phyloP scores from a whole-genome alignment of 2,113 vertebrate species.

The Plestiodon gilberti region DNA sequence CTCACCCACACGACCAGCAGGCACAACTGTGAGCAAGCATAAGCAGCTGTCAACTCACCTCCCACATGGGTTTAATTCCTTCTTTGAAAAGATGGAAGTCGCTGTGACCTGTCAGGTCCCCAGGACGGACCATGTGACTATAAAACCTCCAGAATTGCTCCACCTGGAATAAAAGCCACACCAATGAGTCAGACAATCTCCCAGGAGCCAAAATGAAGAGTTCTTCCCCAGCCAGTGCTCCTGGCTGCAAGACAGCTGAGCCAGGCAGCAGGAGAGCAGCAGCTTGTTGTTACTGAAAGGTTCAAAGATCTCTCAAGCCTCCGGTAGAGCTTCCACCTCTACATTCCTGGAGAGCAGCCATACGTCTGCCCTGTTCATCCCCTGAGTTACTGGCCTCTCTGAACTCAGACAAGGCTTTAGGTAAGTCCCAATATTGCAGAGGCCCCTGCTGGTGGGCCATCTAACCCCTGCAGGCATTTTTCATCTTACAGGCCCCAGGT shows the following conservation, averaged over 20 bases:
- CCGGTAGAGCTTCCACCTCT: not conserved
- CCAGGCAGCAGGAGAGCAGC: not conserved
- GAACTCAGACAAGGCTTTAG: not conserved
- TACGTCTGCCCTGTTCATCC: not conserved
- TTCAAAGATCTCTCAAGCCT: not conserved
- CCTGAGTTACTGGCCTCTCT: not conserved
- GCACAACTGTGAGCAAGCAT: fast-evolving
- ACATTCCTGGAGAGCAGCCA: not conserved
- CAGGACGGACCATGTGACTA: conserved; percentile 87
- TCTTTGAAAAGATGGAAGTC: conserved; percentile 89
- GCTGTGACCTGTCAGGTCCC: conserved; percentile 86
- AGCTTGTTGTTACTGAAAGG: not conserved
- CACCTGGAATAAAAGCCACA: conserved; percentile 70
- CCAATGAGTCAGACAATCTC: not conserved
- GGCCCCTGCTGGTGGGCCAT: not conserved
- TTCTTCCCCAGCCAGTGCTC: not conserved
- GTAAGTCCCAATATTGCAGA: not conserved
- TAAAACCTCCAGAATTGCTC: conserved; percentile 89
- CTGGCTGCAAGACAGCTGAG: not conserved
- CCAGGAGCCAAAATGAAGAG: not conserved
- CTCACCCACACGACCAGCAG: not conserved
- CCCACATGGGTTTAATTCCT: conserved; percentile 89
- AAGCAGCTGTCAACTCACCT: conserved; percentile 72
- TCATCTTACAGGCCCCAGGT: not conserved
- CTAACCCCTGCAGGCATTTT: too few species aligned